These are phyloP conservation scores for Tanytarsus gracilentus DNA, from an alignment of 2,888 invertebrate species.

Conservation along the genomic window DNA sequence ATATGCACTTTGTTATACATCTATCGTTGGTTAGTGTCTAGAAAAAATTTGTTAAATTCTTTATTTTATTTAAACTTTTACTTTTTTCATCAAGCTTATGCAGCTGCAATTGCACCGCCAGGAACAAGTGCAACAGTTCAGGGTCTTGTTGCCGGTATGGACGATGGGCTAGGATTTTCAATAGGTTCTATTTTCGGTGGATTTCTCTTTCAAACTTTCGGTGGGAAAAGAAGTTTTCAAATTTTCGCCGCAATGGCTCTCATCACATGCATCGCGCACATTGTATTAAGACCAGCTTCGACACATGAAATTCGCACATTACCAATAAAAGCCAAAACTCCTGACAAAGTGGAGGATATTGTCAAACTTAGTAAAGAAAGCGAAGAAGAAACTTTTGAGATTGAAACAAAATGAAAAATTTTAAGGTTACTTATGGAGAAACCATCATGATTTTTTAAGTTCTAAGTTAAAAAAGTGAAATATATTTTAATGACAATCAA, in stretches of 20 bases:
- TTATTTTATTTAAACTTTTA: background rate
- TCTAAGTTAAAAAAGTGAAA: too few species aligned
- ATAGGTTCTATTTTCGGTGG: conserved; percentile 68
- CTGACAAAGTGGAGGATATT: background rate
- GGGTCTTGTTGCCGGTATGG: conserved; percentile 79
- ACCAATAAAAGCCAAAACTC: background rate
- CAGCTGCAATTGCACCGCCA: conserved; percentile 55
- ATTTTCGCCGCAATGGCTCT: conserved; percentile 43
- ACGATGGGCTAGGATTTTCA: conserved; percentile 72
- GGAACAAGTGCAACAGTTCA: conserved; percentile 79
- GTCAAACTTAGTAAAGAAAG: background rate
- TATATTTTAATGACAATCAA: too few species aligned
- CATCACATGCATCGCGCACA: conserved; percentile 39
- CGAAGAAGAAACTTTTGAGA: background rate
- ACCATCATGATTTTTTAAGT: too few species aligned
- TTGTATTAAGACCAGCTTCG: conserved; percentile 39
- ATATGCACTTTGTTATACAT: conserved; percentile 76
- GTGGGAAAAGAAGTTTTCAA: conserved; percentile 51
- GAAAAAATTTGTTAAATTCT: background rate
- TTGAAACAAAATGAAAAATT: too few species aligned
- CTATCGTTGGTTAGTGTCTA: conserved; percentile 49
- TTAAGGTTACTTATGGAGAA: too few species aligned
- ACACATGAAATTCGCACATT: conserved; percentile 33
- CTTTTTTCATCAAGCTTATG: conserved; percentile 44
- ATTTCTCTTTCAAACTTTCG: conserved; percentile 53